phyloP scores from a whole-genome alignment of 2,888 invertebrate species.

The Heliconius cydno region DNA sequence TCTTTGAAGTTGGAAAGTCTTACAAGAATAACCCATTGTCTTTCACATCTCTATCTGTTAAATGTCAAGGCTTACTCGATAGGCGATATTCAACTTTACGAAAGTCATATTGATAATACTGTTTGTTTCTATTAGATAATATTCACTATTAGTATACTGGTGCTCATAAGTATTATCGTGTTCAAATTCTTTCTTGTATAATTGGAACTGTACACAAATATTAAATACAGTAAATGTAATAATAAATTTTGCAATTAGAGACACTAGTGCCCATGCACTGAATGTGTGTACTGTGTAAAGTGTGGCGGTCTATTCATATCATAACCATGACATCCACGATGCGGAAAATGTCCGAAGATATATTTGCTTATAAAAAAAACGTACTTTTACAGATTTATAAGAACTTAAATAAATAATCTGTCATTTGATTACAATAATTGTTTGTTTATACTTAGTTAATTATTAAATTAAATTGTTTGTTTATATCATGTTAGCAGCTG shows the following conservation, averaged over 20 bases:
- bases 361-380: neutral
- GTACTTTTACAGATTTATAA: neutral
- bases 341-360: neutral
- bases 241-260: too few species aligned
- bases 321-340: too few species aligned
- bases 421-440: neutral
- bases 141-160: neutral
- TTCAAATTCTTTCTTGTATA: too few species aligned
- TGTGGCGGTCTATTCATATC: too few species aligned
- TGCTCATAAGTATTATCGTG: neutral
- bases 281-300: too few species aligned
- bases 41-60: constrained; percentile 24
- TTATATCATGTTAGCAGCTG: neutral
- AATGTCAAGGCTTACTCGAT: constrained; percentile 31
- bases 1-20: constrained; percentile 27
- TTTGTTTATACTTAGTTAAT: neutral
- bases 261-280: too few species aligned
- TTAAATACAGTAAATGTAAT: too few species aligned
- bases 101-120: neutral
- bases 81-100: neutral
- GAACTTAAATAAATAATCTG: neutral
- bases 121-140: neutral
- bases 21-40: constrained; percentile 33
- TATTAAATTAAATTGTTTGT: neutral
- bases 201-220: too few species aligned